Evolutionary conservation across 2,888 invertebrate genomes (phyloP).

Genomic region (Bembecia ichneumoniformis): DNA sequence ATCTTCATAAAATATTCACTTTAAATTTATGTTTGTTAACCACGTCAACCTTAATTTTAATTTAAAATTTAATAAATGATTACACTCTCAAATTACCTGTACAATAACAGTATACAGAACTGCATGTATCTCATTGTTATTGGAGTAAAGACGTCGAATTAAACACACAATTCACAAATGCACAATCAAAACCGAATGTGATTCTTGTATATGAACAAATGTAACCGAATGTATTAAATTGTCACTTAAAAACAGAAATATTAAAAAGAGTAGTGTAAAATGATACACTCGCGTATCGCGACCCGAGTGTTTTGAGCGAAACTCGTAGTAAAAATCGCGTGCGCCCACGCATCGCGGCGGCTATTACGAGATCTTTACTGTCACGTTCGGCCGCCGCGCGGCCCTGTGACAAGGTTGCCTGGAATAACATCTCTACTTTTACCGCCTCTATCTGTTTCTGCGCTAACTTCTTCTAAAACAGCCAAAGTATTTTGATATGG

Average conservation of each 20-base stretch:
- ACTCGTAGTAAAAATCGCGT: slow-evolving; percentile 46
- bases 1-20: too few species aligned
- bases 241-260: not conserved
- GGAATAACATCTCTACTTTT: slow-evolving; percentile 23
- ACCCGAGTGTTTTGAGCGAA: slow-evolving; percentile 56
- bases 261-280: slow-evolving; percentile 38
- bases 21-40: too few species aligned
- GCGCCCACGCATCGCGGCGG: slow-evolving; percentile 53
- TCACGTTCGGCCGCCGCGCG: slow-evolving; percentile 25
- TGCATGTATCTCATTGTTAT: slow-evolving; percentile 49
- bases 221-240: too few species aligned
- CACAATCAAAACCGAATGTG: too few species aligned
- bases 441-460: too few species aligned
- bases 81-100: slow-evolving; percentile 33
- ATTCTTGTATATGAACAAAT: too few species aligned
- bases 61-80: slow-evolving; percentile 5
- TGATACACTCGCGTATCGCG: slow-evolving; percentile 39
- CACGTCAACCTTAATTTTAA: not conserved
- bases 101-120: slow-evolving; percentile 50
- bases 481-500: too few species aligned
- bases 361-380: slow-evolving; percentile 59
- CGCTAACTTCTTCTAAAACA: too few species aligned
- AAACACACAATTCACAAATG: too few species aligned
- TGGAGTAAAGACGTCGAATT: too few species aligned
- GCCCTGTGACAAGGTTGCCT: slow-evolving; percentile 62